Evolutionary conservation across 2,797 vertebrate species (phyloP), one percentile per base, ranked within the genome.

Genomic region (Emys orbicularis): DNA sequence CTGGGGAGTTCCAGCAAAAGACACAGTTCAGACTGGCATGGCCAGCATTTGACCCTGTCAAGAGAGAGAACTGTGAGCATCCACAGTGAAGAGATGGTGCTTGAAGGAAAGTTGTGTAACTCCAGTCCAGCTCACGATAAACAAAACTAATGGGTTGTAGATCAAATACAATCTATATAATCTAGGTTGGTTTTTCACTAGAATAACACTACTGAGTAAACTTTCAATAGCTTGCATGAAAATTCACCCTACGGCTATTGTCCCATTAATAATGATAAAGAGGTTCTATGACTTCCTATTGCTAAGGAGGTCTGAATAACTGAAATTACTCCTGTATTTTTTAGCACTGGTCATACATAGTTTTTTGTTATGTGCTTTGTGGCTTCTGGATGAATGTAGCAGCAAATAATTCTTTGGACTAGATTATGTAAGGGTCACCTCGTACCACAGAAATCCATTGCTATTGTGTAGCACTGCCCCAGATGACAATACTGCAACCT

Each of bases 41-140:
- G 31, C 49, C 12, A 90, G 12, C 56, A 92, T 96, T 84, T 88
- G 6, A 59, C 31, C 47, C 81, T 76, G 18, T 34, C 81, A 59
- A 53, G 5, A 9, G 37, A 81, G 2, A 12, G 15, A 91, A 79
- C 86, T 21, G 10, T 93, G 76, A 8, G 6, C 6, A 11, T 92
- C 85, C 15, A 2, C 5, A 44, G 5, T 19, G 19, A 77, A 83
- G 44, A 89, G 85, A 0, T 79, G 12, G 8, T 74, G 21, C 44
- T 65, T 61, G 47, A 76, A 83, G 3, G 1, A 52, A 85, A 82
- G 18, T 80, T 87, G 23, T 77, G 59, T 83, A 81, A 79, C 5
- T 82, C 4, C 37, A 77, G 56, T 72, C 68, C 68, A 72, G 68
- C 11, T 37, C 65, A 41, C 19, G 5, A 72, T 72, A 72, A 49